Conservation (phyloP, 1,140 invertebrate species). For the Mya arenaria region DNA sequence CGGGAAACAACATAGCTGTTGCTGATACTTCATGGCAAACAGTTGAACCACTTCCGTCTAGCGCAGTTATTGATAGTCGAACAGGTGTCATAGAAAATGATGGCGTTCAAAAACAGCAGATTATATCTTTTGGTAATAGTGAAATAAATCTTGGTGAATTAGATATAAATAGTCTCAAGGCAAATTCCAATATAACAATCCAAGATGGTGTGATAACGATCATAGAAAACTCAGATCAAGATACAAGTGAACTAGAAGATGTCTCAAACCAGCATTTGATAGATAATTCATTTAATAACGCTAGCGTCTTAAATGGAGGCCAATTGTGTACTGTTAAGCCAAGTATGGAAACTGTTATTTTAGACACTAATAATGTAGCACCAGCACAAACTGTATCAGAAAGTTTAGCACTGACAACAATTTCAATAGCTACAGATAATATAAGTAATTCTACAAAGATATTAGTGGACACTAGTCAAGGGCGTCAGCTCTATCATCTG, state of each 20-base stretch:
- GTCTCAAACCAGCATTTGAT: too few relatives aligned
- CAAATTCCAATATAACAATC: not conserved
- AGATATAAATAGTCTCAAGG: not conserved
- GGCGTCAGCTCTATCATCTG: constrained; percentile 36
- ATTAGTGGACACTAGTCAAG: constrained; percentile 48
- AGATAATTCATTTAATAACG: too few relatives aligned
- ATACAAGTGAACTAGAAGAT: too few relatives aligned
- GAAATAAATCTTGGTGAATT: not conserved
- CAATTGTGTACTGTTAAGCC: too few relatives aligned
- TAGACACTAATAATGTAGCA: not conserved
- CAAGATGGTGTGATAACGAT: constrained; percentile 42
- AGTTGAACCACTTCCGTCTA: too few relatives aligned
- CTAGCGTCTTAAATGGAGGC: too few relatives aligned
- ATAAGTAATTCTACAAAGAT: constrained; percentile 37
- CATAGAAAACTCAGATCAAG: too few relatives aligned
- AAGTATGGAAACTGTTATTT: not conserved
- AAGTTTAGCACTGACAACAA: constrained; percentile 42
- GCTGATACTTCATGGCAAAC: too few relatives aligned
- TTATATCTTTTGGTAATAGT: not conserved
- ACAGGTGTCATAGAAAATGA: not conserved
- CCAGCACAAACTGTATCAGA: not conserved
- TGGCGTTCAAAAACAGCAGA: not conserved
- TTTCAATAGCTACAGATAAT: constrained; percentile 52
- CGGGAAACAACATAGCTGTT: not conserved
- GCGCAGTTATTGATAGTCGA: too few relatives aligned